Evolutionary conservation across 2,888 invertebrate species (phyloP).

Genomic region (Nomada ruficornis): DNA sequence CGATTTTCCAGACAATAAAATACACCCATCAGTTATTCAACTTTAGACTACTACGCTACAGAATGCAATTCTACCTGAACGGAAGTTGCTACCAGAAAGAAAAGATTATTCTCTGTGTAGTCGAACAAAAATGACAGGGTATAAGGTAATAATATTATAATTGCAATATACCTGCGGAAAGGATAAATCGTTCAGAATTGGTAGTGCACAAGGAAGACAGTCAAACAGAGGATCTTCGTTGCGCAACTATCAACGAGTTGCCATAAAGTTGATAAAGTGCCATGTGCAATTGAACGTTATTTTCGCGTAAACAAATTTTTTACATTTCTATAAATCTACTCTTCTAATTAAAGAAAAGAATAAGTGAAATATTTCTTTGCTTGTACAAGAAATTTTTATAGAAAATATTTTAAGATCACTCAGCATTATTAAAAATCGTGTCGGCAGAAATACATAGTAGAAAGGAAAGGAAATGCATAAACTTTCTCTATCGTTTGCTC

Average conservation of each 20-base stretch:
- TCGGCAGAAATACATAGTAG: too few relatives aligned
- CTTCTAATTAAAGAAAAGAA: neutral
- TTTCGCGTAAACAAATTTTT: neutral
- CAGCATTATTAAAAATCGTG: neutral
- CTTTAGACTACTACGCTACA: neutral
- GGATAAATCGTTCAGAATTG: neutral
- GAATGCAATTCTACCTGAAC: neutral
- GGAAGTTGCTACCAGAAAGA: neutral
- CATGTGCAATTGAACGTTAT: neutral
- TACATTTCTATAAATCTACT: neutral
- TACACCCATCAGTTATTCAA: neutral
- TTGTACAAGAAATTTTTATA: too few relatives aligned
- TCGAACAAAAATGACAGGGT: neutral
- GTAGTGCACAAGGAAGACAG: neutral
- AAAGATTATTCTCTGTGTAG: neutral
- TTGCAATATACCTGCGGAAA: neutral
- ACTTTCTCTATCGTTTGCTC: conserved; percentile 53
- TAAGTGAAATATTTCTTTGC: neutral
- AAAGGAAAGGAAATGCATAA: conserved; percentile 46
- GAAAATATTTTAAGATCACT: too few relatives aligned
- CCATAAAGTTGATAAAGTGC: neutral
- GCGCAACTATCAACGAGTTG: neutral
- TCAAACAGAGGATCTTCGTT: neutral
- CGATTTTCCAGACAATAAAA: neutral
- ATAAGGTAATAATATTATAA: neutral